These are phyloP conservation scores for Hormiphora californensis DNA, from an alignment of 37 sponge, comb jelly and placozoan species.

Conservation along the genomic window DNA sequence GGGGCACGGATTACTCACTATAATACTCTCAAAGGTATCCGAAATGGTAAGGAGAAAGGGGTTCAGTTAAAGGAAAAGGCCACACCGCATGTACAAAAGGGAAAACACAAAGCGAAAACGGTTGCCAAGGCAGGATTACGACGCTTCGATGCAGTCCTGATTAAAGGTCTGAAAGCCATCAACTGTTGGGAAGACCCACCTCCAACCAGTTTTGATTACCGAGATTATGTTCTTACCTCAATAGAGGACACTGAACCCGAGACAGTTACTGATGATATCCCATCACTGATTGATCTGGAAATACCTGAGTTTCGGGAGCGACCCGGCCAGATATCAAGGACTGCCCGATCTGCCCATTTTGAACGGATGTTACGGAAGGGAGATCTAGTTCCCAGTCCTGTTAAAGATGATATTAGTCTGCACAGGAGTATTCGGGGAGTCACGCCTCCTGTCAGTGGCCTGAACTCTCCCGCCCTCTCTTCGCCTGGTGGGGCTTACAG, in stretches of 20 bases:
- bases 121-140: not conserved
- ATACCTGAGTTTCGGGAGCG: not conserved
- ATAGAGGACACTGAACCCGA: not conserved
- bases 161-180: not conserved
- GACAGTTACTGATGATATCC: not conserved
- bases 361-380: not conserved
- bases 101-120: not conserved
- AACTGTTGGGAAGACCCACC: not conserved
- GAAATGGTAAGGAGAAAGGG: not conserved
- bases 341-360: not conserved
- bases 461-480: not conserved
- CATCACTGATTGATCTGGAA: not conserved
- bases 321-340: not conserved
- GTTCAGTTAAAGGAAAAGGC: not conserved
- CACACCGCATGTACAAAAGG: slow-evolving; percentile 11
- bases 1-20: not conserved
- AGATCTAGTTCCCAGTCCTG: not conserved
- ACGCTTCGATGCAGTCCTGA: too few relatives aligned
- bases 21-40: not conserved
- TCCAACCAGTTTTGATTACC: not conserved
- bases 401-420: not conserved
- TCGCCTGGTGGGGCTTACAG: not conserved
- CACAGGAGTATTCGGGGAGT: not conserved
- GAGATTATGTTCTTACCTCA: not conserved
- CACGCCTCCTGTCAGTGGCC: not conserved